Evolutionary conservation across 2,797 vertebrate species (phyloP).

Genomic region (Clarias laeviceps): DNA sequence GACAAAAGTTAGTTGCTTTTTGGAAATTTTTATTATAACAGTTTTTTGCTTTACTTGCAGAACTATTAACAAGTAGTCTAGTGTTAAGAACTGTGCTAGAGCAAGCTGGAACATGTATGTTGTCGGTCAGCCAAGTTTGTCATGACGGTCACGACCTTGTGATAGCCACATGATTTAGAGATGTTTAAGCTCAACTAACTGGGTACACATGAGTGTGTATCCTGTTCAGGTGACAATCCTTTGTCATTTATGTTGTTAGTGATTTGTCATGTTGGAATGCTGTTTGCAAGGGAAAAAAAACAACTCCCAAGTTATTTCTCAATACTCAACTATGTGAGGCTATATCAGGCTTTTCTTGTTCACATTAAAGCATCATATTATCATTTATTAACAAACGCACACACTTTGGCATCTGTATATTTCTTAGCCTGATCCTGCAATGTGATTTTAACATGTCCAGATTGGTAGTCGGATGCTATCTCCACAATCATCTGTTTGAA

Average conservation of each 20-base stretch:
- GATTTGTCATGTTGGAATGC: neutral
- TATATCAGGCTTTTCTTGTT: neutral
- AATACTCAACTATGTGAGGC: neutral
- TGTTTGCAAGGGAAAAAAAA: neutral
- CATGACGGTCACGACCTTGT: slow-evolving; percentile 29
- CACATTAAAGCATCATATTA: neutral
- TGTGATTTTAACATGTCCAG: slow-evolving; percentile 1
- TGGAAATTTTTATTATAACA: neutral
- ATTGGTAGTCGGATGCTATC: neutral
- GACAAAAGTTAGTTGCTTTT: neutral
- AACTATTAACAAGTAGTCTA: neutral
- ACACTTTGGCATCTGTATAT: neutral
- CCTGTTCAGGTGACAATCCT: neutral
- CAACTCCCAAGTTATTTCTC: neutral
- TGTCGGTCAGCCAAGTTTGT: slow-evolving; percentile 33
- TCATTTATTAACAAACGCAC: neutral
- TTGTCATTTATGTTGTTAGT: slow-evolving; percentile 3
- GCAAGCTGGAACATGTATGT: slow-evolving; percentile 28
- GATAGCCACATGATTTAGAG: slow-evolving; percentile 16
- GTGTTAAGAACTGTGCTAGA: neutral
- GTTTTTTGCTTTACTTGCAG: neutral
- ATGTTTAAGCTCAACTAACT: slow-evolving; percentile 23
- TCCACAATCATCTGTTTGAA: neutral
- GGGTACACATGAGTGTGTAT: neutral
- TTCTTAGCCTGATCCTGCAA: neutral